Evolutionary conservation across 1,140 invertebrate species (phyloP).

Genomic region (Papilio helenus): DNA sequence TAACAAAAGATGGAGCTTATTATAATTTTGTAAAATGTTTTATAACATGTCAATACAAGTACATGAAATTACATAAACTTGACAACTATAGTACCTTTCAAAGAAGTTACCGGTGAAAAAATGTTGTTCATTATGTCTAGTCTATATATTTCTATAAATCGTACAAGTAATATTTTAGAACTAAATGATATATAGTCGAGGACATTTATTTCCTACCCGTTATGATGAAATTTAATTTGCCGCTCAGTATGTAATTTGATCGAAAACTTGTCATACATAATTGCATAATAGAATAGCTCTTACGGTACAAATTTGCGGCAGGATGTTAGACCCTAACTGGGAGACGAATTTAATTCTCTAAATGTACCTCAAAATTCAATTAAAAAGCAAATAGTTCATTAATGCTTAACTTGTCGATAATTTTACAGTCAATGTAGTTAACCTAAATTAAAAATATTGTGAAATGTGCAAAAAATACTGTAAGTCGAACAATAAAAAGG

Average conservation of each 20-base stretch:
- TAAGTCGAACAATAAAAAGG: constrained; percentile 39
- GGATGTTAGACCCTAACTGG: not conserved
- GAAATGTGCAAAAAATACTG: constrained; percentile 37
- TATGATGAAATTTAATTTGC: not conserved
- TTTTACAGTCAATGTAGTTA: not conserved
- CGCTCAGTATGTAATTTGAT: not conserved
- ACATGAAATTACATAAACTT: too few species aligned
- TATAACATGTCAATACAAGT: too few species aligned
- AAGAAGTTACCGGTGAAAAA: too few species aligned
- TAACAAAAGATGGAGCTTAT: too few species aligned
- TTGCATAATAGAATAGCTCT: too few species aligned
- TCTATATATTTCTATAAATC: too few species aligned
- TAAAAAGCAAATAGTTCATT: not conserved
- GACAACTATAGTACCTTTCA: too few species aligned
- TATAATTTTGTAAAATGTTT: too few species aligned
- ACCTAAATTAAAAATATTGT: not conserved
- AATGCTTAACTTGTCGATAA: not conserved
- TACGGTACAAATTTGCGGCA: not conserved
- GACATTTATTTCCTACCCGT: not conserved
- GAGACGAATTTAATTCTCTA: not conserved
- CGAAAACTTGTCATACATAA: not conserved
- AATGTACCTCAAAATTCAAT: not conserved
- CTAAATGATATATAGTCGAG: not conserved
- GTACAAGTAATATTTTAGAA: not conserved
- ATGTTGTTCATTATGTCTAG: too few species aligned